Percentiles rank a stretch among this genome's conserved stretches.
Evolutionary conservation across 2,113 vertebrate species (phyloP).

Genomic region (Thermophis baileyi): DNA sequence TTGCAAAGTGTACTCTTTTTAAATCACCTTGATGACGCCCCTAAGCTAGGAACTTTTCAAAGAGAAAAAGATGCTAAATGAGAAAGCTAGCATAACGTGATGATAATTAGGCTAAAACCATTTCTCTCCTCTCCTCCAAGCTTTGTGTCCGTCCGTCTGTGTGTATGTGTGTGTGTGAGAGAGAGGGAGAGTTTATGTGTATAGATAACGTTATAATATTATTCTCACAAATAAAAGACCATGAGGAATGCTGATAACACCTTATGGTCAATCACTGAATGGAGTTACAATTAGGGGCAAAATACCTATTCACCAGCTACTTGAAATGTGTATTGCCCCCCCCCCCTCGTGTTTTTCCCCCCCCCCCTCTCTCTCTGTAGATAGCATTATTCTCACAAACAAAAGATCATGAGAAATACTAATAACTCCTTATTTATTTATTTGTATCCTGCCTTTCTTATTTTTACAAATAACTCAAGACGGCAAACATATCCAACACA

Average conservation of each 20-base stretch:
- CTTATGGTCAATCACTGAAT: neutral
- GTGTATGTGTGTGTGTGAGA: neutral
- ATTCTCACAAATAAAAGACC: neutral
- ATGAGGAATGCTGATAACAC: neutral
- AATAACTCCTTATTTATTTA: neutral
- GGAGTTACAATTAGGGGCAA: neutral
- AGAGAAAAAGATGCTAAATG: neutral
- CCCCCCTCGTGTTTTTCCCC: no score
- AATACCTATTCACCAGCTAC: neutral
- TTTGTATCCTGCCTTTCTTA: neutral
- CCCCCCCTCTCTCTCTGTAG: no score
- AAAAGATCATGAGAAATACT: neutral
- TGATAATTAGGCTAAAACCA: neutral
- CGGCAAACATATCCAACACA: neutral
- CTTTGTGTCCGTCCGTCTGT: neutral
- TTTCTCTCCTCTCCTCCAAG: neutral
- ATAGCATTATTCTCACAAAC: neutral
- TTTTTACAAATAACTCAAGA: neutral
- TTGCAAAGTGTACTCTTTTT: neutral
- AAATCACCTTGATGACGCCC: neutral
- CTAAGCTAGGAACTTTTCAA: neutral
- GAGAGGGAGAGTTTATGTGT: neutral
- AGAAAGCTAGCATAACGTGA: neutral
- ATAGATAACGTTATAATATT: neutral
- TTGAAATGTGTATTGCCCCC: neutral